Percentiles rank a stretch among this genome's conserved stretches.
phyloP scores from a whole-genome alignment of 2,888 invertebrate genomes.

The Phortica magna region DNA sequence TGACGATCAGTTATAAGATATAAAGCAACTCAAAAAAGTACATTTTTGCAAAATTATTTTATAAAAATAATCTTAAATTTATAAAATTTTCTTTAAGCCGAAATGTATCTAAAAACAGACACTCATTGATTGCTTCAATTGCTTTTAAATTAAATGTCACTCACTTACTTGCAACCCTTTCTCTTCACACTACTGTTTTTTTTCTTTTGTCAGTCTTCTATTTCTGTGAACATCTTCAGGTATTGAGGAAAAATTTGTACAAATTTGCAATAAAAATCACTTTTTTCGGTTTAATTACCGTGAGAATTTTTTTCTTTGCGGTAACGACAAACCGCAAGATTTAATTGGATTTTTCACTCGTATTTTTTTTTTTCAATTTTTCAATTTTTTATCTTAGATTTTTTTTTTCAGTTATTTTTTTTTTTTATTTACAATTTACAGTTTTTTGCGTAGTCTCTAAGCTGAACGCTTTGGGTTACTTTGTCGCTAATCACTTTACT shows the following conservation, averaged over 20 bases:
- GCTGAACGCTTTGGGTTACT: slow-evolving; percentile 3
- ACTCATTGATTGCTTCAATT: background rate
- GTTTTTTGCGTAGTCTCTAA: background rate
- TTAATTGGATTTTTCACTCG: slow-evolving; percentile 20
- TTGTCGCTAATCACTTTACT: slow-evolving; percentile 34
- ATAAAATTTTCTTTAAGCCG: background rate
- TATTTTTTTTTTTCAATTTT: slow-evolving; percentile 23
- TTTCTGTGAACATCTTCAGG: background rate
- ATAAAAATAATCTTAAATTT: background rate
- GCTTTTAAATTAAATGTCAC: slow-evolving; percentile 54
- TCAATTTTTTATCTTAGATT: background rate
- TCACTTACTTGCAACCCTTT: slow-evolving; percentile 61
- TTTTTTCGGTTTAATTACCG: slow-evolving; percentile 58
- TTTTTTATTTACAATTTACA: too few species aligned
- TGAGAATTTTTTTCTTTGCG: slow-evolving; percentile 51
- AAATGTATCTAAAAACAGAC: background rate
- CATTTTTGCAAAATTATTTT: background rate
- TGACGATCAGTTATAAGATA: background rate
- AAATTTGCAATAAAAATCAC: slow-evolving; percentile 18
- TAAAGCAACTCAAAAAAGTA: background rate
- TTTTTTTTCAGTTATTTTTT: slow-evolving; percentile 41
- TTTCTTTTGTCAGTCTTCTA: slow-evolving; percentile 20
- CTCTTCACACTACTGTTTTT: background rate
- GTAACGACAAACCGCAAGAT: too few species aligned
- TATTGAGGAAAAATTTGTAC: slow-evolving; percentile 5